Base-by-base conservation (phyloP, 2,888 invertebrate genomes). In the Doris montereyensis region DNA sequence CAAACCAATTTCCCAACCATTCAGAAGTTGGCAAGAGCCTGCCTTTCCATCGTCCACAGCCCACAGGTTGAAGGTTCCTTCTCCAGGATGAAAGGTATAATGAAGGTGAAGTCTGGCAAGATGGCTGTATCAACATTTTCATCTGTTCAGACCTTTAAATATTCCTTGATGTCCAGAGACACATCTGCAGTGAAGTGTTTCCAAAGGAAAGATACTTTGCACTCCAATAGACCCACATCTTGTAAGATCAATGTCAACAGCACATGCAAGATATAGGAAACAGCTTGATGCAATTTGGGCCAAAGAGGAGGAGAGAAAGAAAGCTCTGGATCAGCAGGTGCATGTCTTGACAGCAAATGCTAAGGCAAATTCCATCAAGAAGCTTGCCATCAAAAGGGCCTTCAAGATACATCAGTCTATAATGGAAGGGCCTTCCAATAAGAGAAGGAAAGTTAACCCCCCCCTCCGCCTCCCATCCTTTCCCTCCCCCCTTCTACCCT, bases 81-180 rank as follows among this genome's bases (percentile, higher is more conserved):
- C 62, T 62, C 62, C 8, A 62, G 62, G 21, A 62, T 62, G 62
- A 62, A 62, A 21, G 62, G 21, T 24, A 62, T 62, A 13, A 62
- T 62, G 5, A 62, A 62, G 62, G 62, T 62, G 8, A 62, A 62
- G 62, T 62, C 62, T 13, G 62, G 62, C 62, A 62, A 62, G n/a
- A 62, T 62, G 62, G 21, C 62, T 5, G 21, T 62, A 5, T 8
- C 62, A 13, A 62, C 62, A 62, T 62, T 62, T 62, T 62, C 62
- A n/a, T 13, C 62, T 62, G 62, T 62, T 5, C 62, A 62, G 62
- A 62, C 62, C 62, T n/a, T 62, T 24, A 62, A 62, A 21, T 62
- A 62, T 21, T 62, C 21, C 62, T 24, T 62, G 21, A 62, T 62
- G 62, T 17, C 62, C 8, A 62, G 62, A 24, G 62, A 62, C 21